Percentiles rank a stretch among this genome's conserved stretches.
phyloP scores from a whole-genome alignment of 2,113 vertebrate species.

The Elephas maximus region DNA sequence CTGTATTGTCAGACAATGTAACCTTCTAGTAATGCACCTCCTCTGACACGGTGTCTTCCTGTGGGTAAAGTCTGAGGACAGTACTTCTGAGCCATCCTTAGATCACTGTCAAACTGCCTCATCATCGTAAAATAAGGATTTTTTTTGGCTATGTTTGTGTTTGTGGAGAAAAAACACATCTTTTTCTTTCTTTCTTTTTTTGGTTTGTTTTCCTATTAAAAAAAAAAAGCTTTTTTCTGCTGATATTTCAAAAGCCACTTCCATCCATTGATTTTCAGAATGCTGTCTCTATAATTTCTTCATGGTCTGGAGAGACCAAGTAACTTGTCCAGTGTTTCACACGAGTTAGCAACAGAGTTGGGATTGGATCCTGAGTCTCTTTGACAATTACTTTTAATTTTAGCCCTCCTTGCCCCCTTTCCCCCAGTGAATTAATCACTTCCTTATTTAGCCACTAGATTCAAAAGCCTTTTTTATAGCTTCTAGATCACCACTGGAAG shows the following conservation, averaged over 20 bases:
- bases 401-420: no score
- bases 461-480: neutral
- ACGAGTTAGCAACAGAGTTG: neutral
- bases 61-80: neutral
- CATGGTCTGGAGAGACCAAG: neutral
- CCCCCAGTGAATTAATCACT: neutral
- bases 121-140: neutral
- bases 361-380: neutral
- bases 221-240: neutral
- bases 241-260: neutral
- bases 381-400: neutral
- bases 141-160: neutral
- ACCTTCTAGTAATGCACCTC: neutral
- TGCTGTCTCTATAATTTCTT: neutral
- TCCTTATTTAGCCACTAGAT: neutral
- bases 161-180: neutral
- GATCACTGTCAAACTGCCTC: neutral
- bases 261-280: conserved; percentile 2
- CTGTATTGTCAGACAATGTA: neutral
- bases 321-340: neutral
- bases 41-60: neutral
- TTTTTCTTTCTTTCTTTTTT: conserved; percentile 34
- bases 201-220: neutral
- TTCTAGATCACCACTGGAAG: neutral
- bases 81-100: neutral